Evolutionary conservation across 2,888 invertebrate species (phyloP).

Genomic region (Noctua fimbriata): DNA sequence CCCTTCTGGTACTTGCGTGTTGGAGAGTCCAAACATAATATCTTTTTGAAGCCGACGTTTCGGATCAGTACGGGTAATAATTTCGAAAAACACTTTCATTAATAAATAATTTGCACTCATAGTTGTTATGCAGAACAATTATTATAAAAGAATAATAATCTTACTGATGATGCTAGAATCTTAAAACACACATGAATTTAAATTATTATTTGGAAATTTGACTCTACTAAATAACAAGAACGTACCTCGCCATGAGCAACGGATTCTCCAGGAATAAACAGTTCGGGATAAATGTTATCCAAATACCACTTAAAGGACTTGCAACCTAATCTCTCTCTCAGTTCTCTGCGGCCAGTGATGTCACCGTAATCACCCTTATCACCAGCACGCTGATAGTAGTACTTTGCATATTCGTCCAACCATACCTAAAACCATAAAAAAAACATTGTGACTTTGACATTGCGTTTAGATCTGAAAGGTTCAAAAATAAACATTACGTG

Average conservation of each 20-base stretch:
- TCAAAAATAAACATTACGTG: neutral
- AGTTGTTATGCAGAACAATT: conserved; percentile 49
- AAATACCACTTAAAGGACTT: conserved; percentile 99
- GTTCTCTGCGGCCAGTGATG: conserved; percentile 94
- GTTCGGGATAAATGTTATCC: conserved; percentile 99
- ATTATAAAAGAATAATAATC: neutral
- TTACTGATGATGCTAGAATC: neutral
- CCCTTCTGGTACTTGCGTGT: conserved; percentile 93
- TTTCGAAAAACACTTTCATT: conserved; percentile 80
- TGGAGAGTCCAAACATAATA: conserved; percentile 99
- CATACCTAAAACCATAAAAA: conserved; percentile 91
- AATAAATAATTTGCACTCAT: conserved; percentile 77
- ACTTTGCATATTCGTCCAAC: conserved; percentile 99
- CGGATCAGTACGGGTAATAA: conserved; percentile 92
- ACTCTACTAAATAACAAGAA: conserved; percentile 32
- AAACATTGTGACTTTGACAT: conserved; percentile 5
- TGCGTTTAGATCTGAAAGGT: conserved; percentile 2
- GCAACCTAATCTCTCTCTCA: conserved; percentile 96
- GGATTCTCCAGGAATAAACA: conserved; percentile 99
- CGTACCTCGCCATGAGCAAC: conserved; percentile 99
- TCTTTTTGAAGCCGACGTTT: conserved; percentile 96
- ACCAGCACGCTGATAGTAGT: conserved; percentile 99
- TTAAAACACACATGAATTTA: conserved; percentile 6
- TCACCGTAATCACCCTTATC: conserved; percentile 99
- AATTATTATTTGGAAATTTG: neutral